Evolutionary conservation across 2,888 invertebrate genomes (phyloP).

Genomic region (Eristalinus sepulchralis): DNA sequence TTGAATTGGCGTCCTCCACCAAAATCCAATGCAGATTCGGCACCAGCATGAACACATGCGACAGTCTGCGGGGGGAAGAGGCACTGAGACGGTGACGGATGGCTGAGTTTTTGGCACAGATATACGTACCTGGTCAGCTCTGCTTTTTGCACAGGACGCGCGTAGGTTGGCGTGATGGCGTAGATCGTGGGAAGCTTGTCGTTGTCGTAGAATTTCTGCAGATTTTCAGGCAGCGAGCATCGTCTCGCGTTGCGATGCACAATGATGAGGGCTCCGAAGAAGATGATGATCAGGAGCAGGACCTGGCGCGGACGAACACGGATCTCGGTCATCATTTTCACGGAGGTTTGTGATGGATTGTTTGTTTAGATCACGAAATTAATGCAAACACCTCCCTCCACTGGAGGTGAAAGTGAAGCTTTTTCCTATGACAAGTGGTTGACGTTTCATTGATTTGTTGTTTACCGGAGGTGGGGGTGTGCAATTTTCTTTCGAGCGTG

Average conservation of each 20-base stretch:
- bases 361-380: constrained; percentile 18
- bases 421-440: constrained; percentile 21
- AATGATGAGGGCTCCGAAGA: constrained; percentile 76
- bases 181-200: constrained; percentile 87
- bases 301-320: constrained; percentile 79
- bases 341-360: background rate
- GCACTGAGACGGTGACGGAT: background rate
- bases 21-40: constrained; percentile 96
- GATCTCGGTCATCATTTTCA: constrained; percentile 76
- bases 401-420: constrained; percentile 6
- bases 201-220: constrained; percentile 76
- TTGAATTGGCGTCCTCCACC: constrained; percentile 90
- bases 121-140: constrained; percentile 89
- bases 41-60: constrained; percentile 92
- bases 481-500: background rate
- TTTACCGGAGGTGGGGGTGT: background rate
- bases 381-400: background rate
- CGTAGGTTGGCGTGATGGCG: constrained; percentile 95
- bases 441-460: constrained; percentile 6
- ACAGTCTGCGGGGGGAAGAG: constrained; percentile 83
- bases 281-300: constrained; percentile 76
- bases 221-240: constrained; percentile 77
- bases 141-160: constrained; percentile 94
- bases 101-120: background rate
- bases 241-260: constrained; percentile 78